Percentiles rank a stretch among this genome's conserved stretches.
These are phyloP conservation scores for Anarhynchus alexandrinus DNA, from an alignment of 2,113 vertebrate species.

Conservation along the genomic window DNA sequence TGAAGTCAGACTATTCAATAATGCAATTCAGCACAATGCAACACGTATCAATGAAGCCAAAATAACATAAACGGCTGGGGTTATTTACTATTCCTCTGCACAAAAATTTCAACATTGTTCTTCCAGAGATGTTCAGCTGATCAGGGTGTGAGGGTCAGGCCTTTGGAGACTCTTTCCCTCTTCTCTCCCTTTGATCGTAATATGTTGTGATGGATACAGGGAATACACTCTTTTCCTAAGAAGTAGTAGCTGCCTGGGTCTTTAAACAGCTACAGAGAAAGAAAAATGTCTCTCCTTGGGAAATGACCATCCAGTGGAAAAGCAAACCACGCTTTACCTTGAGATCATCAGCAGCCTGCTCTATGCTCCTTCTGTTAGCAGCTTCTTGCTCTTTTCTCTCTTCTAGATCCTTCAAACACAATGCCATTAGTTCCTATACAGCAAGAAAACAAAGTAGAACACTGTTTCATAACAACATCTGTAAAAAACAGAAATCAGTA, in stretches of 20 bases:
- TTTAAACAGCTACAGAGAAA: background rate
- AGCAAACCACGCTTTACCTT: constrained; percentile 54
- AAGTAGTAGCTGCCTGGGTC: background rate
- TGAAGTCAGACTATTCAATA: background rate
- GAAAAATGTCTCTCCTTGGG: background rate
- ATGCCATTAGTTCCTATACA: constrained; percentile 58
- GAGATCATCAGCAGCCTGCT: constrained; percentile 50
- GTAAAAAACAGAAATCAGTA: background rate
- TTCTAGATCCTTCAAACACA: constrained; percentile 62
- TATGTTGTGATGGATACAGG: background rate
- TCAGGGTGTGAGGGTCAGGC: background rate
- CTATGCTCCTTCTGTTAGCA: constrained; percentile 59
- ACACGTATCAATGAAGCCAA: background rate
- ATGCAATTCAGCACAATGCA: background rate
- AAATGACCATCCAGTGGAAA: background rate
- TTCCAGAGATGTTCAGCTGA: background rate
- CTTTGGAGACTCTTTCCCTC: background rate
- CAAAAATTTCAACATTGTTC: background rate
- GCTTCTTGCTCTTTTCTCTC: constrained; percentile 63
- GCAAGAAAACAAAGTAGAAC: background rate
- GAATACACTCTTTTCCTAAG: background rate
- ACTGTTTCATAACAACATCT: background rate
- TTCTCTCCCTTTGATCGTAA: background rate
- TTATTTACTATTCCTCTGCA: background rate
- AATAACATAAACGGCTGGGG: background rate